Percentiles rank a stretch among this genome's conserved stretches.
phyloP scores from a whole-genome alignment of 2,888 invertebrate genomes.

The Dicyrtoma fusca region DNA sequence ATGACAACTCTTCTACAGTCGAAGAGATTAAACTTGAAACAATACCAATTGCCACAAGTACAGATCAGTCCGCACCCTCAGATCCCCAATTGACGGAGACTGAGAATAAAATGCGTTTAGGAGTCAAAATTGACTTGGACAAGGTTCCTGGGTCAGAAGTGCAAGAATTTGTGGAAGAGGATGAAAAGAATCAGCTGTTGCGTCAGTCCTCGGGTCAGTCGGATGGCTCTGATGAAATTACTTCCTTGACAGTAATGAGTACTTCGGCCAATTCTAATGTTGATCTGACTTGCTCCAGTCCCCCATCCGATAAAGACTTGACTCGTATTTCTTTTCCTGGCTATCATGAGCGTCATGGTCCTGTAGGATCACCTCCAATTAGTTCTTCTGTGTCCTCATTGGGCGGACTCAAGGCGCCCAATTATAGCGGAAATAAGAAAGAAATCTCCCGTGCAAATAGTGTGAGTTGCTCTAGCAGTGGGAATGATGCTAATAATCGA shows the following conservation, averaged over 20 bases:
- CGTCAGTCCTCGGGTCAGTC: constrained; percentile 55
- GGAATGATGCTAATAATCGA: constrained; percentile 37
- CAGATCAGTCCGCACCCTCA: too few species aligned
- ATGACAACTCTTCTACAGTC: too few species aligned
- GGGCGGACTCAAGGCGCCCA: constrained; percentile 16
- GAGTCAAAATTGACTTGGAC: not conserved
- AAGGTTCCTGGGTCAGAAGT: not conserved
- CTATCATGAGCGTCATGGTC: constrained; percentile 15
- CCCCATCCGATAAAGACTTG: constrained; percentile 22
- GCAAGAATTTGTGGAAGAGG: constrained; percentile 21
- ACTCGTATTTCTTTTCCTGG: constrained; percentile 16
- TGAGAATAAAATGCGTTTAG: not conserved
- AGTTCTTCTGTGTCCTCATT: constrained; percentile 40
- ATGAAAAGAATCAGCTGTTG: constrained; percentile 44
- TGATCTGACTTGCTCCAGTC: constrained; percentile 40
- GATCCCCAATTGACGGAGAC: not conserved
- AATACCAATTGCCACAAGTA: too few species aligned
- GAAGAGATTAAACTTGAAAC: too few species aligned
- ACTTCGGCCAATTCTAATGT: constrained; percentile 14
- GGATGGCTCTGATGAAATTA: constrained; percentile 51
- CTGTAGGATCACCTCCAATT: constrained; percentile 22
- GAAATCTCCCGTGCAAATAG: constrained; percentile 48
- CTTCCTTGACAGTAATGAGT: constrained; percentile 32
- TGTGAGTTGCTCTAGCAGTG: constrained; percentile 29
- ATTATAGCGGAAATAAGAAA: constrained; percentile 13